Conservation (phyloP, 37 sponge, comb jelly and placozoan genomes). For the Tethya wilhelma region DNA sequence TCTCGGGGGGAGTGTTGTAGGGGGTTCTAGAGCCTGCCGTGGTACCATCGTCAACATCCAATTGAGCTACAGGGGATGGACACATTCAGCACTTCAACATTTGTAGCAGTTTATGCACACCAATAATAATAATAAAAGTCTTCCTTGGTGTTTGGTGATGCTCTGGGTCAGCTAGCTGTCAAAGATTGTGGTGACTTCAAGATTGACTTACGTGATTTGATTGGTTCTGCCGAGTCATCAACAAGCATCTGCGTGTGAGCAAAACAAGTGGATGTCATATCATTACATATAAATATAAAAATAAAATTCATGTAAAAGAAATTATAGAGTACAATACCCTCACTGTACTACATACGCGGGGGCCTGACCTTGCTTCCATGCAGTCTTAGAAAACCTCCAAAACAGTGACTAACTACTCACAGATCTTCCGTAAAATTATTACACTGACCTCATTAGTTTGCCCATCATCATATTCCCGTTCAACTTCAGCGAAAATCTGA, state of each 20-base stretch:
- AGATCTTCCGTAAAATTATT: background rate
- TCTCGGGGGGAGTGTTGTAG: constrained; percentile 37
- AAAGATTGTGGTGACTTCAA: background rate
- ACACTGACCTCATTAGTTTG: constrained; percentile 6
- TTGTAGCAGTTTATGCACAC: too few species aligned
- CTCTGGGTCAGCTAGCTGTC: background rate
- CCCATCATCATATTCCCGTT: constrained; percentile 9
- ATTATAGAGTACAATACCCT: too few species aligned
- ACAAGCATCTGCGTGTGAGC: constrained; percentile 1
- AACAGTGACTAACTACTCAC: too few species aligned
- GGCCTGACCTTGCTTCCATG: too few species aligned
- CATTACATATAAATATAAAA: too few species aligned
- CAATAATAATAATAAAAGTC: too few species aligned
- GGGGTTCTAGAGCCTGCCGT: constrained; percentile 29
- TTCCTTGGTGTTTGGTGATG: too few species aligned
- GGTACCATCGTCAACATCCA: constrained; percentile 4
- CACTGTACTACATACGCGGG: too few species aligned
- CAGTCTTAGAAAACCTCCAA: too few species aligned
- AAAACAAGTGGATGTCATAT: background rate
- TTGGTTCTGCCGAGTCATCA: background rate
- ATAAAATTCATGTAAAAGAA: too few species aligned
- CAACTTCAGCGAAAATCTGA: constrained; percentile 3
- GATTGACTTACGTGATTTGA: constrained; percentile 19
- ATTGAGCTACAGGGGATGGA: background rate
- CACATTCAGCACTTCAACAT: too few species aligned